Base-by-base conservation (phyloP, 2,797 vertebrate species). In the Siniperca undulata region DNA sequence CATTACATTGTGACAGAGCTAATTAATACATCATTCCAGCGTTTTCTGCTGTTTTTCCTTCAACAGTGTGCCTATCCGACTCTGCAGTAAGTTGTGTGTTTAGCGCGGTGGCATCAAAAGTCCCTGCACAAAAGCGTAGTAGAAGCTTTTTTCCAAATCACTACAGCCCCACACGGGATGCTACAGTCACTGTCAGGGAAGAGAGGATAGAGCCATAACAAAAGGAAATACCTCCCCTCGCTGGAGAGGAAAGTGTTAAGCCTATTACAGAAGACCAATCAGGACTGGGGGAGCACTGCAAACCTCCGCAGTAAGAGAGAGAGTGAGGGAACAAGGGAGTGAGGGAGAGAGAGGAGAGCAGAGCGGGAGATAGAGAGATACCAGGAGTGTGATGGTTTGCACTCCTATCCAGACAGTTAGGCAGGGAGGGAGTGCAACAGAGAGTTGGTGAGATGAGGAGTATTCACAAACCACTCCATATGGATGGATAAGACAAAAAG, bases 301-400 rank as follows among this genome's bases (percentile, higher is more conserved):
- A 98, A 97, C 97, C 97, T 97, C 97, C 95, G 97, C 97, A 97
- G 97, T 97, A 94, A 96, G 94, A 96, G 95, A 95, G 95, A 96
- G 96, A 46, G 74, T 70, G 82, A 69, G 77, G 53, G 86, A 83
- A 74, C 17, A 64, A 27, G 80, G 36, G 58, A 64, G 78, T 19
- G 68, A 56, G 74, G 48, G 52, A 74, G 77, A 60, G 80, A 36
- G 82, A 60, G 70, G 93, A 86, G 88, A 94, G 96, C 96, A 95
- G 96, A 96, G 92, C 78, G 76, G 96, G 96, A 96, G 96, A 96
- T 89, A 83, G 81, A 90, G 85, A 85, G 92, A 92, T 90, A 94
- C 69, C 81, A 82, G 59, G 86, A 94, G 90, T 90, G 91, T 88
- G 87, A 91, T 91, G 91, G 89, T 91, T 89, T 86, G 83, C 88